Conservation (phyloP, 2,797 vertebrate genomes). For the Echeneis naucrates region DNA sequence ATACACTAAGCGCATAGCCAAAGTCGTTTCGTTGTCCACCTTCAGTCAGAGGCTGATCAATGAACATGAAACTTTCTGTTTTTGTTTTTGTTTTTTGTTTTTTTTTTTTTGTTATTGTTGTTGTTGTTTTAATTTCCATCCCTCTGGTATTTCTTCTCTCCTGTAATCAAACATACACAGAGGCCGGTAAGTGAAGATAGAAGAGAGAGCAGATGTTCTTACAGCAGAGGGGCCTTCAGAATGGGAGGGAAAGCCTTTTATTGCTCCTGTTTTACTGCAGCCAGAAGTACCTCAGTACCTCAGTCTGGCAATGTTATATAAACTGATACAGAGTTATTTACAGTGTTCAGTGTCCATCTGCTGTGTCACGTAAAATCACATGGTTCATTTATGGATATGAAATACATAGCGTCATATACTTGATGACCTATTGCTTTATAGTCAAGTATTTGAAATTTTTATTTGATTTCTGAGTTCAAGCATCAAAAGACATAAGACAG, state of each 20-base stretch:
- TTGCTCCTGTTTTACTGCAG: background rate
- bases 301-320: background rate
- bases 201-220: slow-evolving; percentile 28
- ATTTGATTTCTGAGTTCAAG: too few relatives aligned
- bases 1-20: slow-evolving; percentile 10
- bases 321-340: background rate
- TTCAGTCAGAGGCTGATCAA: slow-evolving; percentile 32
- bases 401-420: too few relatives aligned
- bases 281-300: background rate
- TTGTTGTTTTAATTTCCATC: slow-evolving; percentile 7
- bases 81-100: background rate
- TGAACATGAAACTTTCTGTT: slow-evolving; percentile 5
- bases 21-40: slow-evolving; percentile 49
- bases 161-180: slow-evolving; percentile 41
- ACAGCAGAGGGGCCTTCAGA: background rate
- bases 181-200: slow-evolving; percentile 14
- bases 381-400: background rate
- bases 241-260: background rate
- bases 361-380: background rate
- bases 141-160: slow-evolving; percentile 22
- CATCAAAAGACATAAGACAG: too few relatives aligned
- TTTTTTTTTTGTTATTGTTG: background rate
- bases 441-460: too few relatives aligned
- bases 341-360: background rate
- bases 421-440: too few relatives aligned